Percentiles rank a stretch among this genome's conserved stretches.
Evolutionary conservation across 2,113 vertebrate species (phyloP).

Genomic region (Zeus faber): DNA sequence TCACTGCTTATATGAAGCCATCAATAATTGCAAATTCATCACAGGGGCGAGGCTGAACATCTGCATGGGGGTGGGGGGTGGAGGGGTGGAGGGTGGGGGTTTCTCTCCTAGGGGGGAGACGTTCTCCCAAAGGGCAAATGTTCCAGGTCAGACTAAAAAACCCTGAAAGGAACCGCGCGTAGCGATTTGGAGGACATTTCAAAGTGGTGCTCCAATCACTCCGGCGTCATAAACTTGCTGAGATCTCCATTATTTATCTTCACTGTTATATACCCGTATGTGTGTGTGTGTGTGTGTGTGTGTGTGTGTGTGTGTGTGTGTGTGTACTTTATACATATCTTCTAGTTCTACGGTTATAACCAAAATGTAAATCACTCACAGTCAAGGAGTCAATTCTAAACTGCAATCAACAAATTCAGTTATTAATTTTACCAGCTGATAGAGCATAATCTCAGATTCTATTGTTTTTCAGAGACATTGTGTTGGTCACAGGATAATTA

Average conservation of each 20-base stretch:
- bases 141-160: constrained; percentile 45
- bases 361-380: too few relatives aligned
- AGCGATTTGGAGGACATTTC: constrained; percentile 47
- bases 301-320: not conserved
- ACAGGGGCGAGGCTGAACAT: constrained; percentile 45
- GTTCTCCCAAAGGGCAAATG: constrained; percentile 59
- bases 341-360: too few relatives aligned
- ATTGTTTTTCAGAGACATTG: too few relatives aligned
- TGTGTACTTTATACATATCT: too few relatives aligned
- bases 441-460: too few relatives aligned
- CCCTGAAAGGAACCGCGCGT: constrained; percentile 46
- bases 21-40: constrained; percentile 78
- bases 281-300: not conserved
- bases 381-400: too few relatives aligned
- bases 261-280: too few relatives aligned
- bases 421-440: too few relatives aligned
- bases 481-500: too few relatives aligned
- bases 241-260: too few relatives aligned
- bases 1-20: constrained; percentile 78
- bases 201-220: constrained; percentile 5
- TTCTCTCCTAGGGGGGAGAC: constrained; percentile 13
- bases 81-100: not conserved
- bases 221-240: not conserved
- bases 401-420: too few relatives aligned
- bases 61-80: constrained; percentile 26